Conservation (phyloP, 2,113 vertebrate genomes). For the Bubo scandiacus region DNA sequence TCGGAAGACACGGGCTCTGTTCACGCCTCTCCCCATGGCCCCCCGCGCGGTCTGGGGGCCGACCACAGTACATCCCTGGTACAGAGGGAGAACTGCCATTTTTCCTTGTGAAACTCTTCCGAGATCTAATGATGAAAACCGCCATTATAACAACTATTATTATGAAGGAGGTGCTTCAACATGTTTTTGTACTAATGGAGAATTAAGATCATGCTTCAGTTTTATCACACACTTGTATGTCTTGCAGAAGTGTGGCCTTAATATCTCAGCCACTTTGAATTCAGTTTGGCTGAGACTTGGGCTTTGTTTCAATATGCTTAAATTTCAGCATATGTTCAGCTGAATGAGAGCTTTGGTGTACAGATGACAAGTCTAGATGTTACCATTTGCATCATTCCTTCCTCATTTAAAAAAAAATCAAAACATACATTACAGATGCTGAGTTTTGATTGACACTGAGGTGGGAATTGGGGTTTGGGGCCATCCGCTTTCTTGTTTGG, state of each 20-base stretch:
- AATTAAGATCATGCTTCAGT: not conserved
- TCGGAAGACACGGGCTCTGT: not conserved
- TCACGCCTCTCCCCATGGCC: not conserved
- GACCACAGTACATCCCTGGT: not conserved
- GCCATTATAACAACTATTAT: accelerated
- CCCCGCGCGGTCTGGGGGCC: not conserved
- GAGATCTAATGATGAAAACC: not conserved
- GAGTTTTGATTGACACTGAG: slow-evolving; percentile 3
- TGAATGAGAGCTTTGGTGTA: slow-evolving; percentile 21
- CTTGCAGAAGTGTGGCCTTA: not conserved
- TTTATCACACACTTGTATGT: not conserved
- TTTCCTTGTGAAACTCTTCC: not conserved
- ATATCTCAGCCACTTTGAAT: not conserved
- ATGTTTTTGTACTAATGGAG: not conserved
- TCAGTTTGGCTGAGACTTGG: not conserved
- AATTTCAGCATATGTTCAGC: slow-evolving; percentile 10
- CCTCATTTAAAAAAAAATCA: slow-evolving; percentile 14
- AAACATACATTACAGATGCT: slow-evolving; percentile 29
- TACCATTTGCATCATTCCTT: slow-evolving; percentile 21
- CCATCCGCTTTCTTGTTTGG: not conserved
- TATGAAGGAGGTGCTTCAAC: not conserved
- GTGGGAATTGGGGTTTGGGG: not conserved
- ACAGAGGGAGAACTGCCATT: not conserved
- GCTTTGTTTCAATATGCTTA: slow-evolving; percentile 30
- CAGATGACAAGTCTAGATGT: slow-evolving; percentile 43